Evolutionary conservation across 2,113 vertebrate species (phyloP).

Genomic region (Pseudorasbora parva): DNA sequence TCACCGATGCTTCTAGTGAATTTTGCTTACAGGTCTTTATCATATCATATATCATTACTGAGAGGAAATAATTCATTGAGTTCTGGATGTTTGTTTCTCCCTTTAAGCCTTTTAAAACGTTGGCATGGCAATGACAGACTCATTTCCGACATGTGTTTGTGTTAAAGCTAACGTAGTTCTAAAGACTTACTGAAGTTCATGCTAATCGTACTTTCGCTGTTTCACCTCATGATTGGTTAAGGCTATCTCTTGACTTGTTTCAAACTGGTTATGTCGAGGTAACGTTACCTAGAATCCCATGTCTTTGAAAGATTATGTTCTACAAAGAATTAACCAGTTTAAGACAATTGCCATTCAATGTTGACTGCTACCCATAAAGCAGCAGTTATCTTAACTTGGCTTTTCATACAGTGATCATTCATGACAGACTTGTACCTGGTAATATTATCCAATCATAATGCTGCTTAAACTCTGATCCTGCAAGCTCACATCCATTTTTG

Average conservation of each 20-base stretch:
- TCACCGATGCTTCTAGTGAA: background rate
- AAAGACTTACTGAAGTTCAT: background rate
- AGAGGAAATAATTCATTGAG: background rate
- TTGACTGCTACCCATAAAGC: background rate
- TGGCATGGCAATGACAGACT: background rate
- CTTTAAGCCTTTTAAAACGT: background rate
- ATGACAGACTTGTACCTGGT: background rate
- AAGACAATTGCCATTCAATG: background rate
- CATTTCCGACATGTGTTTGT: background rate
- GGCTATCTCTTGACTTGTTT: background rate
- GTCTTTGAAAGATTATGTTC: background rate
- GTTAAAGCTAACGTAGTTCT: slow-evolving; percentile 8
- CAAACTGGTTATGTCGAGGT: background rate
- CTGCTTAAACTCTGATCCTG: background rate
- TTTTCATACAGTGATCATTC: background rate
- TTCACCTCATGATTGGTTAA: background rate
- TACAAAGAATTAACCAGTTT: background rate
- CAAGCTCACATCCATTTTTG: background rate
- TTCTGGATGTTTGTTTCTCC: background rate
- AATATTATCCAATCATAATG: background rate
- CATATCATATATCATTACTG: background rate
- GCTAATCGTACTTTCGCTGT: background rate
- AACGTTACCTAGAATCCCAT: background rate
- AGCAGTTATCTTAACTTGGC: too few species aligned
- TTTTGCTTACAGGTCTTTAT: background rate